Base-by-base conservation (phyloP, 2,888 invertebrate genomes). In the Phengaris arion region DNA sequence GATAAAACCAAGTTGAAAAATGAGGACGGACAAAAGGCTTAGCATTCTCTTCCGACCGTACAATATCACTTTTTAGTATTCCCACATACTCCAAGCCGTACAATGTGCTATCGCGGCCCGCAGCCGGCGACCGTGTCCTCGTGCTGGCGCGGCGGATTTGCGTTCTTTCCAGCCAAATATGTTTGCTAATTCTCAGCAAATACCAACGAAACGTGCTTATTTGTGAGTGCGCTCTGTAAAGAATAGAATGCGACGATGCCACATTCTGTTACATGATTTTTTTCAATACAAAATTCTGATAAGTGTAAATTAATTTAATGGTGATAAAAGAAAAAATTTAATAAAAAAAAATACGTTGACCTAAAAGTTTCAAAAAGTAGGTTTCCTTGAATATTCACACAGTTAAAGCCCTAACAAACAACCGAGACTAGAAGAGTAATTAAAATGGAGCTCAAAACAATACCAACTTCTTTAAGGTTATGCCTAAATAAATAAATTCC, bases 141-240 rank as follows among this genome's bases (percentile, higher is more conserved):
- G 68, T 72, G 75, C 77, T 75, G 76, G 74, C 74, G 70, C 76
- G 15, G 52, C n/a, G 76, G 78, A 79, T 79, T 79, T 77, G 72
- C 74, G 76, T 78, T 77, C 78, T 77, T 76, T 74, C 74, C 75
- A 51, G 54, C 68, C 74, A 69, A 74, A 75, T 77, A 72, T 78
- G 76, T 77, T 79, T 77, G 74, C 77, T 77, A 77, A 77, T 78
- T 77, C 76, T 59, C 55, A 68, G 78, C 79, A 79, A 79, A 78
- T 78, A 78, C 77, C 77, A 74, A 77, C 77, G 74, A 77, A 77
- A 79, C 77, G 77, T 74, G 77, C 72, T 70, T 73, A 68, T 77
- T 75, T 64, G 51, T 57, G 73, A 35, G 15, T 74, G 74, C 55
- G 59, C 22, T 75, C 77, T 64, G 55, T 55, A 55, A 54, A 54